Percentiles rank a stretch among this genome's conserved stretches.
Evolutionary conservation across 2,888 invertebrate species (phyloP).

Genomic region (Caenorhabditis sulstoni): DNA sequence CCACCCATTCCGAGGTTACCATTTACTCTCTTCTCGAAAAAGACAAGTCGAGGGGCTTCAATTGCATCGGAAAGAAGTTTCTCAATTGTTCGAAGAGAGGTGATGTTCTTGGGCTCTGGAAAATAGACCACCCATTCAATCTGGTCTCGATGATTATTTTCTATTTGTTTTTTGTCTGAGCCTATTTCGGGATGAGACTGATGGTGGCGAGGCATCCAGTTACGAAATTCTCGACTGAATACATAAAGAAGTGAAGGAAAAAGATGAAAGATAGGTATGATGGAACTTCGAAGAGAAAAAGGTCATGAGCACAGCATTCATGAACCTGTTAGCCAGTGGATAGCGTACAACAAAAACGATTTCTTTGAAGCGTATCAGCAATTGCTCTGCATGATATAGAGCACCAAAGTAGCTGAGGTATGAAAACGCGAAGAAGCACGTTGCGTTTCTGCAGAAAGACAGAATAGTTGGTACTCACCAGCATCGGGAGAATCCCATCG

Average conservation of each 20-base stretch:
- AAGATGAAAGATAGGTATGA: neutral
- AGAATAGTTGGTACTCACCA: constrained; percentile 23
- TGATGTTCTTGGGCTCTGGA: constrained; percentile 55
- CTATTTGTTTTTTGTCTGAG: constrained; percentile 31
- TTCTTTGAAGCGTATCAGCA: no score
- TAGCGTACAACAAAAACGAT: no score
- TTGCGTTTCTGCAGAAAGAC: no score
- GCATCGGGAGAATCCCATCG: constrained; percentile 58
- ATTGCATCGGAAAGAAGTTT: constrained; percentile 58
- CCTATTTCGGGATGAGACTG: constrained; percentile 18
- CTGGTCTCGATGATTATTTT: constrained; percentile 11
- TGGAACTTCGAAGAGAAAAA: neutral
- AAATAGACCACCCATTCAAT: neutral
- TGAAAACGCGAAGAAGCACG: no score
- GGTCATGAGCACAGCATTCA: neutral
- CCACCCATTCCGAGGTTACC: constrained; percentile 42
- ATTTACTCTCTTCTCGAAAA: constrained; percentile 57
- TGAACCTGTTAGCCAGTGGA: no score
- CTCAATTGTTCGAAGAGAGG: constrained; percentile 52
- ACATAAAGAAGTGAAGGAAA: neutral
- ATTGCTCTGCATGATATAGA: no score
- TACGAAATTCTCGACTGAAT: neutral
- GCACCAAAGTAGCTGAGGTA: no score
- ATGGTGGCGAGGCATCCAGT: neutral
- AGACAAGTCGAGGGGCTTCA: constrained; percentile 44